Percentiles rank a stretch among this genome's conserved stretches.
Evolutionary conservation across 2,888 invertebrate genomes (phyloP).

Genomic region (Epicampocera succincta): DNA sequence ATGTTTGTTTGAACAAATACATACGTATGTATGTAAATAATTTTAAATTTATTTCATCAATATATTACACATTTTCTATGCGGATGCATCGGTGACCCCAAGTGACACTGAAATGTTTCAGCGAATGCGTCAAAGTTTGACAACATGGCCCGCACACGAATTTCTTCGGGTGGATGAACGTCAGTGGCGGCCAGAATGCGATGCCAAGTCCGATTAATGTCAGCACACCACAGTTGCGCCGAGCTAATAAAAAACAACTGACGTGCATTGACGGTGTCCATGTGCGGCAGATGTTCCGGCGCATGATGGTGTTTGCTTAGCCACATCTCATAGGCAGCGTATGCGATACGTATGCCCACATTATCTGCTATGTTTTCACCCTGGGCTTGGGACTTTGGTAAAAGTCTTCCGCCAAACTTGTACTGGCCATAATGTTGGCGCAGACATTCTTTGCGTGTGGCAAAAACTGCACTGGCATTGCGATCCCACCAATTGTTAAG

Average conservation of each 20-base stretch:
- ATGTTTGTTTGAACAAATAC: not conserved
- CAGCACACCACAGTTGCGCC: constrained; percentile 76
- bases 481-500: constrained; percentile 76
- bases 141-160: constrained; percentile 76
- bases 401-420: constrained; percentile 66
- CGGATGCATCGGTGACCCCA: constrained; percentile 76
- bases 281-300: constrained; percentile 71
- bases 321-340: constrained; percentile 76
- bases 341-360: constrained; percentile 77
- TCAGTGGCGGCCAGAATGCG: constrained; percentile 61
- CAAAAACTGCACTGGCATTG: constrained; percentile 73
- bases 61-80: constrained; percentile 75
- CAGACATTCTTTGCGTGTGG: constrained; percentile 75
- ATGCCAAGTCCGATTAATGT: constrained; percentile 69
- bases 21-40: no score
- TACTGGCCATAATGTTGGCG: constrained; percentile 74
- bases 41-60: constrained; percentile 58
- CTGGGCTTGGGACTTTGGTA: constrained; percentile 73
- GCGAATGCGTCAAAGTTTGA: constrained; percentile 76
- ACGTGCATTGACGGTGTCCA: constrained; percentile 72
- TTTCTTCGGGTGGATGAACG: constrained; percentile 74
- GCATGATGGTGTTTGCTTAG: constrained; percentile 69
- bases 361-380: constrained; percentile 79
- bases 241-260: constrained; percentile 78
- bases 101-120: constrained; percentile 73